Base-by-base conservation (phyloP, 2,797 vertebrate genomes). In the Mormyrus hasselquistii region DNA sequence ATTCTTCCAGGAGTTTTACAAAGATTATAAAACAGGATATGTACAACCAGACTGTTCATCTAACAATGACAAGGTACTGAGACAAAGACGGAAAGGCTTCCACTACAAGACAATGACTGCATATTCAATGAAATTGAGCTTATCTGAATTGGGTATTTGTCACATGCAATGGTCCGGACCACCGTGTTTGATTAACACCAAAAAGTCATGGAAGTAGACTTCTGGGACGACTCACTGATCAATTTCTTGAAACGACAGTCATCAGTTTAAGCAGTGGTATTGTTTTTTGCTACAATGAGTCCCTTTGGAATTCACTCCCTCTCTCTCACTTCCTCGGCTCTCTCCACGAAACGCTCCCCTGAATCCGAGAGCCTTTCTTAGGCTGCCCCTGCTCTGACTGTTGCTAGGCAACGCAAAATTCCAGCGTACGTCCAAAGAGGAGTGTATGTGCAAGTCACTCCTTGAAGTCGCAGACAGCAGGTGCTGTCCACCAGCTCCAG, bases 331-430 rank as follows among this genome's bases (percentile, higher is more conserved):
- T 44, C 73, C 73, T 76, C 16, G 4, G 14, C 73, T 92, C 91
- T 91, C 90, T 88, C 89, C 90, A 90, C 90, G 89, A 92, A 90
- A 84, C 91, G 91, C 82, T 86, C 90, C 92, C 88, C 83, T 91
- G 91, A 92, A 91, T 91, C 92, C 90, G 82, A 90, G 87, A 92
- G 91, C 92, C 88, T 55, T 91, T 90, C 90, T 90, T 92, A 90
- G 62, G 84, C 90, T 89, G 89, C 90, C 92, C 92, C 90, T 90
- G 91, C 91, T 94, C 91, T 44, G 91, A 93, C 92, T 92, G 95
- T 96, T 96, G 95, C 96, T 93, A 95, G 93, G 95, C 95, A 96
- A 96, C 94, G n/a, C 90, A 84, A 86, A 92, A 94, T 95, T 94
- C 93, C 92, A 91, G 90, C 89, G 91, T 89, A 89, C 91, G 92